Evolutionary conservation across 2,113 vertebrate species (phyloP).

Genomic region (Proteles cristata): DNA sequence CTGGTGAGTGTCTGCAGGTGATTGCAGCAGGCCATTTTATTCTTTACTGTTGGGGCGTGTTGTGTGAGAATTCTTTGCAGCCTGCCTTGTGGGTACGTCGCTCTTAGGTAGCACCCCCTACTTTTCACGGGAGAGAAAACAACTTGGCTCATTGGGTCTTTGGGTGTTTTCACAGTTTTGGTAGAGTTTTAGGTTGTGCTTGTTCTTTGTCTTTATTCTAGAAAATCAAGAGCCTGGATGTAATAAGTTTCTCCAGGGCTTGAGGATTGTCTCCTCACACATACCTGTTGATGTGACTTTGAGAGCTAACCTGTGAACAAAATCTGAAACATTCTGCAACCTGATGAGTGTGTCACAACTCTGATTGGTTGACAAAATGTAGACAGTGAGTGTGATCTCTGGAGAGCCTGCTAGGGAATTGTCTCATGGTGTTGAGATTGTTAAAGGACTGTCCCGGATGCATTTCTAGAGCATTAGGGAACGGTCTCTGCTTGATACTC

Average conservation of each 20-base stretch:
- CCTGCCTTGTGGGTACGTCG: not conserved
- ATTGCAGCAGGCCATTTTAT: not conserved
- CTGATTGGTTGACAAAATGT: not conserved
- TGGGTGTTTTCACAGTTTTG: not conserved
- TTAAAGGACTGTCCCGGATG: not conserved
- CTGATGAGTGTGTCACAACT: not conserved
- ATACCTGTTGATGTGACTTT: not conserved
- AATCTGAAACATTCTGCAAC: conserved; percentile 28
- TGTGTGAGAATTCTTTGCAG: not conserved
- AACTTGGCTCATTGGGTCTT: not conserved
- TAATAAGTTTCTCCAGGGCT: not conserved
- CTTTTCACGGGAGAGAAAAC: not conserved
- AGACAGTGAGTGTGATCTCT: not conserved
- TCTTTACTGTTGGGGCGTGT: not conserved
- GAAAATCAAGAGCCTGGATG: not conserved
- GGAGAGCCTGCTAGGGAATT: not conserved
- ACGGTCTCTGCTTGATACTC: not conserved
- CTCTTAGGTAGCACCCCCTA: not conserved
- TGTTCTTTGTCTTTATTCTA: conserved; percentile 17
- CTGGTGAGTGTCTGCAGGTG: not conserved
- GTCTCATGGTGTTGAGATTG: not conserved
- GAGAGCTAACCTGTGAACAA: conserved; percentile 4
- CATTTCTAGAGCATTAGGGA: not conserved
- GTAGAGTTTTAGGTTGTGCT: not conserved
- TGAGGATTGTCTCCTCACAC: not conserved